Conservation (phyloP, 1,140 invertebrate species). For the Onthophagus taurus region DNA sequence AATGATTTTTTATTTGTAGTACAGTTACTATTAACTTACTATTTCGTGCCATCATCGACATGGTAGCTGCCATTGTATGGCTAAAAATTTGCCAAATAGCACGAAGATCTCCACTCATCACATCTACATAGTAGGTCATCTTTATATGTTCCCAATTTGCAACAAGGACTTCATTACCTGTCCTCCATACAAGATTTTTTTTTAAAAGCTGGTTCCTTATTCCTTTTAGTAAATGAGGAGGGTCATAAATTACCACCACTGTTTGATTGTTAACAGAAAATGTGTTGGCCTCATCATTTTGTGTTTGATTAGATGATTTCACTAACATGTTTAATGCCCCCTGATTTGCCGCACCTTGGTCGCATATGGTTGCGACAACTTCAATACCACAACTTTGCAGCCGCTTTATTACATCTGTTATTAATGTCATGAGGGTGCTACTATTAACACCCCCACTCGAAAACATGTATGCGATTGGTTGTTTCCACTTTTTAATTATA, state of each 20-base stretch:
- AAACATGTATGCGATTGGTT: constrained; percentile 20
- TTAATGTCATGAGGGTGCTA: background rate
- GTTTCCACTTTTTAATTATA: constrained; percentile 18
- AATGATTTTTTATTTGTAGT: constrained; percentile 2
- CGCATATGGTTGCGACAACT: constrained; percentile 18
- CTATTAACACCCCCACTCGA: background rate
- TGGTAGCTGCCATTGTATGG: no score
- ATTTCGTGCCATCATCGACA: constrained; percentile 11
- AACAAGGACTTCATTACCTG: background rate
- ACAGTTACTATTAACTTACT: constrained; percentile 13
- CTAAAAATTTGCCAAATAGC: no score
- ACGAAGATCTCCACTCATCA: no score
- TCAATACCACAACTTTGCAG: constrained; percentile 15
- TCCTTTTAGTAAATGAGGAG: constrained; percentile 11
- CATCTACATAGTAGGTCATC: constrained; percentile 7
- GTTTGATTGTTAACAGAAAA: constrained; percentile 6
- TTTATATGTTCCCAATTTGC: constrained; percentile 7
- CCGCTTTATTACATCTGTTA: constrained; percentile 4
- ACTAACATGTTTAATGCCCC: no score
- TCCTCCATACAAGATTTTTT: background rate
- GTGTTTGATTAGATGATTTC: no score
- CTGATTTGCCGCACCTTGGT: constrained; percentile 17
- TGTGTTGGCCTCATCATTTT: no score
- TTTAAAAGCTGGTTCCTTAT: constrained; percentile 10
- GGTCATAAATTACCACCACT: constrained; percentile 12